Evolutionary conservation across 2,888 invertebrate genomes (phyloP).

Genomic region (Galeruca laticollis): DNA sequence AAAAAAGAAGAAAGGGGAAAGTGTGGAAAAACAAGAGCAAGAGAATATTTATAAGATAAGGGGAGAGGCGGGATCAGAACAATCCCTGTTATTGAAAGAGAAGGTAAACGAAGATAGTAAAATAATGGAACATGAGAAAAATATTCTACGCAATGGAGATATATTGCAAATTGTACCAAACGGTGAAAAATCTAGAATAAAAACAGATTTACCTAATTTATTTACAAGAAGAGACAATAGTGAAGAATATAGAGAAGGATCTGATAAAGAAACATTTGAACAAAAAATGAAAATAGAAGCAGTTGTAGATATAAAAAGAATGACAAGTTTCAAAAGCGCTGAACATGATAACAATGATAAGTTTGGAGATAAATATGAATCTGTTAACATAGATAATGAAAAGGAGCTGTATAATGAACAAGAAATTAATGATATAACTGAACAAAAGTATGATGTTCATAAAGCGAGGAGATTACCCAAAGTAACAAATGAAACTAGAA

Average conservation of each 20-base stretch:
- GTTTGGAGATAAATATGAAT: no score
- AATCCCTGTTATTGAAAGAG: neutral
- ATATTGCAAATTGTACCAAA: constrained; percentile 4
- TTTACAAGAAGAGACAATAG: constrained; percentile 19
- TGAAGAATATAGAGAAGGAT: constrained; percentile 30
- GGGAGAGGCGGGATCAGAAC: neutral
- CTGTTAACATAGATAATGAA: no score
- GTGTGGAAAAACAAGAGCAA: constrained; percentile 33
- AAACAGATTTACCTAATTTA: constrained; percentile 10
- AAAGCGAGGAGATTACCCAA: neutral
- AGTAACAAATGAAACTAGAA: constrained; percentile 24
- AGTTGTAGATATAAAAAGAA: constrained; percentile 31
- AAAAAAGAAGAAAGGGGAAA: constrained; percentile 32
- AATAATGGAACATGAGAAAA: neutral
- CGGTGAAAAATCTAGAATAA: constrained; percentile 36
- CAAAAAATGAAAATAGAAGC: constrained; percentile 39
- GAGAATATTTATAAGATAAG: no score
- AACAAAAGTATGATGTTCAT: neutral
- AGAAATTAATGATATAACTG: neutral
- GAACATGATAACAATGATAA: constrained; percentile 31
- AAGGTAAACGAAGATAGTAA: constrained; percentile 26
- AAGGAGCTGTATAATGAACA: no score
- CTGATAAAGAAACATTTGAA: constrained; percentile 32
- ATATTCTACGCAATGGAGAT: no score
- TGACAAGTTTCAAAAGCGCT: constrained; percentile 9